Conservation (phyloP, 2,888 invertebrate species). For the Gortyna flavago region DNA sequence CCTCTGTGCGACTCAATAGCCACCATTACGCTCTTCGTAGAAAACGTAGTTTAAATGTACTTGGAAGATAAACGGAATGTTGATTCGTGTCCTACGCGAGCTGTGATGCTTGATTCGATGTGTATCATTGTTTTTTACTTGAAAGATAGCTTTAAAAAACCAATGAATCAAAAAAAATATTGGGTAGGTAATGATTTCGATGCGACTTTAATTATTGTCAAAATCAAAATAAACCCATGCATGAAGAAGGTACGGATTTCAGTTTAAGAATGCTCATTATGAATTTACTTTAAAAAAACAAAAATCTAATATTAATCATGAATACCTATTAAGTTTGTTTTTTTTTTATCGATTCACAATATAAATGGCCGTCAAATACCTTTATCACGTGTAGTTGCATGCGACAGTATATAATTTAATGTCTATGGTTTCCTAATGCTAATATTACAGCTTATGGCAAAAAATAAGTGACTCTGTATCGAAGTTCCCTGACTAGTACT, state of each 20-base stretch:
- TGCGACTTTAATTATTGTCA: background rate
- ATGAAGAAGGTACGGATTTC: background rate
- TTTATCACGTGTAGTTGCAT: slow-evolving; percentile 21
- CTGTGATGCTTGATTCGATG: background rate
- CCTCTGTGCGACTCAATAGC: slow-evolving; percentile 32
- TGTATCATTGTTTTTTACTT: background rate
- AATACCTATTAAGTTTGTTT: background rate
- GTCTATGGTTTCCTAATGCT: background rate
- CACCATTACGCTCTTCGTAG: slow-evolving; percentile 46
- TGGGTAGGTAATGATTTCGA: background rate
- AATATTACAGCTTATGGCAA: background rate
- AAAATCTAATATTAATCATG: too few relatives aligned
- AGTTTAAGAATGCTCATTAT: background rate
- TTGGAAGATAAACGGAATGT: slow-evolving; percentile 15
- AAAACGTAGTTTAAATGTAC: slow-evolving; percentile 14
- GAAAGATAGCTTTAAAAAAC: background rate
- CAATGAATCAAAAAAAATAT: background rate
- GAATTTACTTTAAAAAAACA: background rate
- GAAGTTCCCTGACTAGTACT: background rate
- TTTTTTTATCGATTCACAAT: background rate
- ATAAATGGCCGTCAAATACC: background rate
- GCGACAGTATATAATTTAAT: background rate
- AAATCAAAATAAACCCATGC: background rate
- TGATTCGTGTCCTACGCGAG: background rate
- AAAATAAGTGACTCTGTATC: slow-evolving; percentile 2